Base-by-base conservation (phyloP, 2,797 vertebrate species). In the Propithecus perrieri region DNA sequence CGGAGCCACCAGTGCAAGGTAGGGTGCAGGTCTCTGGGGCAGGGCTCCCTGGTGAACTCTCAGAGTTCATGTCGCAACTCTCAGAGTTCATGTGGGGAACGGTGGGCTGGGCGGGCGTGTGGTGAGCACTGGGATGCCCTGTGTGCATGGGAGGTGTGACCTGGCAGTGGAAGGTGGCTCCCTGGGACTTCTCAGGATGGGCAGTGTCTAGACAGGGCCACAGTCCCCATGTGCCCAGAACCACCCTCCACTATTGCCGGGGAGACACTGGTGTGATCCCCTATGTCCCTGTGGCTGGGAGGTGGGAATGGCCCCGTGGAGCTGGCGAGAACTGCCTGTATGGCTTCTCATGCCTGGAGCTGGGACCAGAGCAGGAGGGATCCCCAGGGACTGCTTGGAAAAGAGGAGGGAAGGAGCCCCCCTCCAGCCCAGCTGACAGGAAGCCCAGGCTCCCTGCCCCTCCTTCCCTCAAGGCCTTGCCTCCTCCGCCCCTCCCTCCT, bases 351-450 rank as follows among this genome's bases (percentile, higher is more conserved):
- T 74, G 79, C 80, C 90, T 95, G 85, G 61, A 92, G 61, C 94
- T 96, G 84, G 95, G 91, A 81, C 83, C 76, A 91, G 86, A 85
- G 80, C 65, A 65, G 61, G 79, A 89, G 90, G 76, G 61, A 61
- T 95, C 97, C 96, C 84, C 78, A 90, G 96, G 89, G 94, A 92
- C 94, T 93, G 89, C 71, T 69, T 71, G 43, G 89, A 87, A 96
- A 85, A 41, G 78, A 46, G 79, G 74, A 74, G 65, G 69, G 75
- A 72, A 67, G 84, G 78, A 69, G 28, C 81, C 86, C 81, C 76
- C 50, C 12, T 30, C 43, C 97, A 83, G 59, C 53, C 55, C 76
- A 94, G 79, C 91, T 89, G 94, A 97, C 96, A 91, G 94, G 97
- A 96, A 97, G 84, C 96, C 69, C 35, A 67, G 79, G 91, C 83